Evolutionary conservation across 2,113 vertebrate species (phyloP), one percentile per base, ranked within the genome.

Genomic region (Neolamprologus sp.): DNA sequence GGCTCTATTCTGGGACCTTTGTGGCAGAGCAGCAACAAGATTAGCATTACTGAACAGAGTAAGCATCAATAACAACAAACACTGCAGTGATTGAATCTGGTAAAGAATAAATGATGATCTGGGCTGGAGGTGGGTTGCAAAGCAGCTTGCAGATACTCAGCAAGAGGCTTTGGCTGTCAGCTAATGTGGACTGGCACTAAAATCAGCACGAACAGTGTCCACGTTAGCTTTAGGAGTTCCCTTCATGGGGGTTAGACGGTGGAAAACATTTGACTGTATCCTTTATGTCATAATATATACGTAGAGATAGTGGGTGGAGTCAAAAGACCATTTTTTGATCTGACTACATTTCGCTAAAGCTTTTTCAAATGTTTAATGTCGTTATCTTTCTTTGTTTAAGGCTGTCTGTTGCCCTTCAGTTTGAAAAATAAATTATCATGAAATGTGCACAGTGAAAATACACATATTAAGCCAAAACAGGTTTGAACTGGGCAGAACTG

Each of bases 1-100:
- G 2, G 2, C 21, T 73, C n/a, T 26, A 2, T 71, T 42, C 21
- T 71, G 37, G 65, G 23, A 28, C 23, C 0, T 73, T 0, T 0
- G 9, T 0, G 21, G 2, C 14, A 19, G 42, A 28, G 71, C 42
- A 49, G 6, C 21, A 47, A 28, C 4, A 28, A 47, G 1, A 75
- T 6, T 26, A 26, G 14, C 14, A 7, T 2, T 47, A 31, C 21
- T 26, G 14, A 47, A 75, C 71, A 28, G 23, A 28, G 9, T 7
- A 28, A 10, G 4, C 71, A 28, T 47, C 9, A 75, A 17, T 73
- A 42, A 45, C 21, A 45, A 26, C 37, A 73, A 73, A 73, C 37
- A 1, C 40, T 16, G 9, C 21, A 10, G 40, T 26, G 21, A 26
- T 73, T 45, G 0, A 73, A 42, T 73, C 13, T 26, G 68, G 0